phyloP scores from a whole-genome alignment of 2,797 vertebrate species.

The Manis javanica region DNA sequence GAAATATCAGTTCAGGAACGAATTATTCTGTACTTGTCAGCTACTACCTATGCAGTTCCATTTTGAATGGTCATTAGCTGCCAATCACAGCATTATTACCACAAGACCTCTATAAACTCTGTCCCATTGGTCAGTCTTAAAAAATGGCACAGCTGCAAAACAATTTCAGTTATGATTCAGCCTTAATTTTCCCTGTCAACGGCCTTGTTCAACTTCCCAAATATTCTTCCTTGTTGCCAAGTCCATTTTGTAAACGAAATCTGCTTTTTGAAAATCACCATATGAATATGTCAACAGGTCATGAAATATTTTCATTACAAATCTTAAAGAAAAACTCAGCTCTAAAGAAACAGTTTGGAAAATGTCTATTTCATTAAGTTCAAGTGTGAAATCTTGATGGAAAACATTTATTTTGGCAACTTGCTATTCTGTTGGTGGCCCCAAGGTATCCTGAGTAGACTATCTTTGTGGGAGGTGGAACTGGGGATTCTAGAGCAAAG shows the following conservation, averaged over 20 bases:
- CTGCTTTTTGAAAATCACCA: constrained; percentile 88
- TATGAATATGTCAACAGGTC: constrained; percentile 91
- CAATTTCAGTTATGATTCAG: constrained; percentile 84
- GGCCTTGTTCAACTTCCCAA: constrained; percentile 84
- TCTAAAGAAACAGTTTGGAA: constrained; percentile 85
- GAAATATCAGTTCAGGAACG: background rate
- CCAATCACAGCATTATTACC: constrained; percentile 49
- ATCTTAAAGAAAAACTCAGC: constrained; percentile 86
- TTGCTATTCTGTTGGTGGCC: constrained; percentile 86
- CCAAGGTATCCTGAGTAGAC: constrained; percentile 81
- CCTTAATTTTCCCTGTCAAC: constrained; percentile 87
- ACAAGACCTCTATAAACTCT: constrained; percentile 42
- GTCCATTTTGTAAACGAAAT: constrained; percentile 87
- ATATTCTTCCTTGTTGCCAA: constrained; percentile 86
- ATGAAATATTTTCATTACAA: constrained; percentile 90
- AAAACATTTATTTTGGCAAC: constrained; percentile 90
- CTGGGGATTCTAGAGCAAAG: constrained; percentile 74
- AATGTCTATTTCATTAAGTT: constrained; percentile 86
- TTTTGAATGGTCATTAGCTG: constrained; percentile 10
- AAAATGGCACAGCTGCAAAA: constrained; percentile 81
- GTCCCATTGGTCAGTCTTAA: constrained; percentile 72
- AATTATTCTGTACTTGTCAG: constrained; percentile 40
- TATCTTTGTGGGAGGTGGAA: constrained; percentile 81
- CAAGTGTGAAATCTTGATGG: constrained; percentile 86
- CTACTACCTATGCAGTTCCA: constrained; percentile 30